Evolutionary conservation across 2,113 vertebrate species (phyloP), one percentile per base, ranked within the genome.

Genomic region (Isurus oxyrinchus): DNA sequence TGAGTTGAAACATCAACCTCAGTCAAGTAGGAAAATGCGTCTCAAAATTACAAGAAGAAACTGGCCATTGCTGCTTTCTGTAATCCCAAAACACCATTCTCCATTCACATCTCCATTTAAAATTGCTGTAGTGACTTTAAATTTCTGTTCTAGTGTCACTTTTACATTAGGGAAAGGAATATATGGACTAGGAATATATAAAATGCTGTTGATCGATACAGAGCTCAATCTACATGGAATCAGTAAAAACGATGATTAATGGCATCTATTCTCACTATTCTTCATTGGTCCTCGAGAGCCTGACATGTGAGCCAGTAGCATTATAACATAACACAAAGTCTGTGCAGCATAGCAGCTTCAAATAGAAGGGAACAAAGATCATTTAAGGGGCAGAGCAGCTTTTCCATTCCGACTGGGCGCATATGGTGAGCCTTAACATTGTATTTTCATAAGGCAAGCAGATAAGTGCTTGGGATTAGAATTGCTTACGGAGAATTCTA

Each of bases 41-140:
- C 27, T 57, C 88, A 91, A 91, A 59, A 59, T 59, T 59, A 2
- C 27, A 14, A 31, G 31, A 25, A 91, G 31, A 59, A 57, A 91
- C 8, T 31, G 27, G 5, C 35, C 31, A n/a, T 91, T 91, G 55
- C 19, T 91, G 55, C 88, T 90, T 90, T 90, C 53, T 91, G 88
- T 16, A 87, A 59, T 59, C 31, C 0, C 4, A 35, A 13, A 31
- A 35, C 11, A 23, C 49, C 55, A 25, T 55, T 55, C 27, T 3
- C 23, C 35, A 59, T 91, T 91, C 81, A 84, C 79, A 57, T 31
- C 55, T 31, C 53, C 23, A 7, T 87, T 35, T 90, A 90, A 59
- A 57, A 91, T 61, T 91, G 27, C 88, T 61, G 31, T 59, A 91
- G 55, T 91, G 31, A 91, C 31, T 91, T 91, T 91, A 91, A 57